Evolutionary conservation across 2,888 invertebrate genomes (phyloP).

Genomic region (Zaprionus obscuricornis): DNA sequence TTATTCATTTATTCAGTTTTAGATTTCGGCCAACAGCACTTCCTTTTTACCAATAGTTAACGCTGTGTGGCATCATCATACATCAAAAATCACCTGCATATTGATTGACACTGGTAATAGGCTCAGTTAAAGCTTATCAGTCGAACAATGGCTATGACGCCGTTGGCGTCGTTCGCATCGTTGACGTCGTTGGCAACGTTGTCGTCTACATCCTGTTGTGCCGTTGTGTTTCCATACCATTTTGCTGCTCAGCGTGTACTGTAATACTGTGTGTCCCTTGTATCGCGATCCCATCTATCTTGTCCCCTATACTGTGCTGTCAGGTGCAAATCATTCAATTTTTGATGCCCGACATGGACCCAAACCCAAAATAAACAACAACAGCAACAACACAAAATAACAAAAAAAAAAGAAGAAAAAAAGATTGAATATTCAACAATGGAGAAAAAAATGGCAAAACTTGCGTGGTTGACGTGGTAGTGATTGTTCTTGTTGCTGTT

Average conservation of each 20-base stretch:
- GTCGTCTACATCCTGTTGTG: conserved; percentile 49
- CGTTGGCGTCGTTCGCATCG: conserved; percentile 11
- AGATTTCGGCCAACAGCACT: conserved; percentile 38
- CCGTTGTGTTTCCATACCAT: too few species aligned
- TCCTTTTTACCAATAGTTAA: conserved; percentile 49
- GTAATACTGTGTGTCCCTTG: neutral
- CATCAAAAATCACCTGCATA: conserved; percentile 29
- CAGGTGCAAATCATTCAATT: conserved; percentile 55
- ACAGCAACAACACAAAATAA: neutral
- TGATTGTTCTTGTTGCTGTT: too few species aligned
- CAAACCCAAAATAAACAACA: neutral
- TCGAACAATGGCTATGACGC: conserved; percentile 55
- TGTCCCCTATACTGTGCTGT: conserved; percentile 29
- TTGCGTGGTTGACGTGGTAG: conserved; percentile 18
- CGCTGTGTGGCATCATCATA: conserved; percentile 19
- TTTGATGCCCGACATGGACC: conserved; percentile 33
- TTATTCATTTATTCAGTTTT: conserved; percentile 10
- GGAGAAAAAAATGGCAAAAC: conserved; percentile 21
- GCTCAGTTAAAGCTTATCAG: conserved; percentile 56
- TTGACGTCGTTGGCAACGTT: neutral
- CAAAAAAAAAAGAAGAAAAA: conserved; percentile 20
- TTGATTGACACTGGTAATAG: conserved; percentile 66
- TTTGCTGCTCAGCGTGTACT: too few species aligned
- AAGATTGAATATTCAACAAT: conserved; percentile 38
- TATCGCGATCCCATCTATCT: conserved; percentile 23